Conservation (phyloP, 2,888 invertebrate species). For the Clepsis dumicolana region DNA sequence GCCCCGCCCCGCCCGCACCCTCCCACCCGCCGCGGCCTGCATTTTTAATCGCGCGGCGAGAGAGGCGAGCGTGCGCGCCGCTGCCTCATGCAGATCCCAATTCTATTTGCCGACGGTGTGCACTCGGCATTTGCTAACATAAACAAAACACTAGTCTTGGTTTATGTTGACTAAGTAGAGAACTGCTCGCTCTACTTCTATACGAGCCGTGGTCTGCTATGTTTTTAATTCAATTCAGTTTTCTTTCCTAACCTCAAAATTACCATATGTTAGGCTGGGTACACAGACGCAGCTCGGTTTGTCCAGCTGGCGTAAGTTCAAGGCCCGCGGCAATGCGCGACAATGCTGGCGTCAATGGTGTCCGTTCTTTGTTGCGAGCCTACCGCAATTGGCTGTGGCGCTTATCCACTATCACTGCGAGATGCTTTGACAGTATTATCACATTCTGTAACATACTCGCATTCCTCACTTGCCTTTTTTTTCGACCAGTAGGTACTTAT, state of each 20-base stretch:
- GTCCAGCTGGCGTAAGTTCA: slow-evolving; percentile 75
- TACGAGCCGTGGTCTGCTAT: neutral
- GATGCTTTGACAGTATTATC: slow-evolving; percentile 27
- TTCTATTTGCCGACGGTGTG: slow-evolving; percentile 83
- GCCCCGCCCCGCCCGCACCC: slow-evolving; percentile 49
- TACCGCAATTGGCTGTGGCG: slow-evolving; percentile 45
- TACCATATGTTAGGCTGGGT: slow-evolving; percentile 12
- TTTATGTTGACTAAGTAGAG: slow-evolving; percentile 21
- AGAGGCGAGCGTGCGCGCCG: slow-evolving; percentile 75
- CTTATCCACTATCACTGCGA: slow-evolving; percentile 31
- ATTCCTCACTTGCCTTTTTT: neutral
- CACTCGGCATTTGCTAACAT: slow-evolving; percentile 72
- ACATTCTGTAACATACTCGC: neutral
- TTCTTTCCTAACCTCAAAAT: slow-evolving; percentile 24
- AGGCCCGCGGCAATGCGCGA: slow-evolving; percentile 68
- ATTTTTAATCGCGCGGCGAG: slow-evolving; percentile 83
- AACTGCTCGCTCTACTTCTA: neutral
- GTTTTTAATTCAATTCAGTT: neutral
- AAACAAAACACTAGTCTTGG: slow-evolving; percentile 57
- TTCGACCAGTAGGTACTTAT: no score
- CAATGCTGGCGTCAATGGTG: slow-evolving; percentile 46
- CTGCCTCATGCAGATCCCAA: slow-evolving; percentile 80
- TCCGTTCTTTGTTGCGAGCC: slow-evolving; percentile 46
- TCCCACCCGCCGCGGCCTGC: slow-evolving; percentile 78
- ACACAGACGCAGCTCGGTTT: slow-evolving; percentile 28